Evolutionary conservation across 2,797 vertebrate genomes (phyloP).

Genomic region (Tokudaia muenninki): DNA sequence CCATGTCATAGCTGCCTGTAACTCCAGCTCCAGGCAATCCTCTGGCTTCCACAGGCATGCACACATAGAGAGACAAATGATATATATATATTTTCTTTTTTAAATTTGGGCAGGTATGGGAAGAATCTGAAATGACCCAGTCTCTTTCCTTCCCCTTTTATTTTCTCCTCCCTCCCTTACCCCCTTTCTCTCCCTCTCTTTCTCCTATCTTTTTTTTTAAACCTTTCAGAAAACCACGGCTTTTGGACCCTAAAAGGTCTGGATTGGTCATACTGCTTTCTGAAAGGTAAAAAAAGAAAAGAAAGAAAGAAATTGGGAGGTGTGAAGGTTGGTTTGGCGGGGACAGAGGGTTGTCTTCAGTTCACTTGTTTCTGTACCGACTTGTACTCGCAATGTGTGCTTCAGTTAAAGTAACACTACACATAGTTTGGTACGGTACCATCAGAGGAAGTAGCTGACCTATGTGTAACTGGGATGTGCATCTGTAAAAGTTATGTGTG

Average conservation of each 20-base stretch:
- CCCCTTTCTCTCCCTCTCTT: not conserved
- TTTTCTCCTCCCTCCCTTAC: not conserved
- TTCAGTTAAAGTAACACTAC: not conserved
- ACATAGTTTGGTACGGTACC: not conserved
- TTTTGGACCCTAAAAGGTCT: conserved; percentile 77
- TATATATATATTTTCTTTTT: not conserved
- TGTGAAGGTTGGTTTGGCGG: conserved; percentile 30
- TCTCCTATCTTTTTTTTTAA: not conserved
- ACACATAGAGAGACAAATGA: not conserved
- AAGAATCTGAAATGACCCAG: conserved; percentile 60
- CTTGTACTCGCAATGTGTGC: not conserved
- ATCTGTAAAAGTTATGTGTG: not conserved
- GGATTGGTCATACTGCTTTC: conserved; percentile 78
- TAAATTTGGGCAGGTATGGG: not conserved
- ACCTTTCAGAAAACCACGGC: conserved; percentile 78
- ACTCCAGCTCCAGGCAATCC: not conserved
- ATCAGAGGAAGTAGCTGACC: not conserved
- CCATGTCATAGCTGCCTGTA: not conserved
- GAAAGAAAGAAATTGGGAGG: not conserved
- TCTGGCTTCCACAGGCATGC: not conserved
- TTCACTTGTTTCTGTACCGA: not conserved
- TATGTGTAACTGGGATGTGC: not conserved
- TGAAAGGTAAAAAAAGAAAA: conserved; percentile 76
- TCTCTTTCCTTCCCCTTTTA: conserved; percentile 39
- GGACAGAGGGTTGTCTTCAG: not conserved